phyloP scores from a whole-genome alignment of 2,113 vertebrate genomes.

The Eclectus roratus region DNA sequence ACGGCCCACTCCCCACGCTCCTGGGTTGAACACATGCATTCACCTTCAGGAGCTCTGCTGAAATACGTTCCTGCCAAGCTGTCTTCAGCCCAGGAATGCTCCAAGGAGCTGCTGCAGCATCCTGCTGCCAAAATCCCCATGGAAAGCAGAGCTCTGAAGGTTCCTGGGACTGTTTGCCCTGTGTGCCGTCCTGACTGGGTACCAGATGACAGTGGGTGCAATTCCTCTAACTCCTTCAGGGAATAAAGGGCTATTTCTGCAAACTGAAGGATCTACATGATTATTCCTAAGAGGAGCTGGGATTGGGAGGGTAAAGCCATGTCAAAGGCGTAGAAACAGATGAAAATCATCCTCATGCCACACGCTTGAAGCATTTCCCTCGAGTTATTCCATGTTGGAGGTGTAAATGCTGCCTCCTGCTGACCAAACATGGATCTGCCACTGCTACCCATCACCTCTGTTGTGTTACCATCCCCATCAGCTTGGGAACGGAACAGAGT shows the following conservation, averaged over 20 bases:
- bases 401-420: conserved; percentile 24
- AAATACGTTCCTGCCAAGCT: not conserved
- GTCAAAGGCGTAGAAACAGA: not conserved
- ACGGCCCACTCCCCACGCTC: fast-evolving
- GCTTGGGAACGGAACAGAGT: not conserved
- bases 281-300: not conserved
- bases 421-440: not conserved
- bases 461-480: fast-evolving
- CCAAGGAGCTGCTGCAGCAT: not conserved
- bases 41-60: not conserved
- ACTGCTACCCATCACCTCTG: not conserved
- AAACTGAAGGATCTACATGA: not conserved
- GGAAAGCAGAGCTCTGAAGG: not conserved
- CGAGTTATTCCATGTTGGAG: not conserved
- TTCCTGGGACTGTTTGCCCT: not conserved
- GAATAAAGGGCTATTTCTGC: conserved; percentile 5
- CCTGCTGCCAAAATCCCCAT: not conserved
- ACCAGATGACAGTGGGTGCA: not conserved
- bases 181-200: not conserved
- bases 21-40: fast-evolving
- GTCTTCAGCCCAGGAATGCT: not conserved
- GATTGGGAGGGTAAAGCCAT: not conserved
- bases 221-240: not conserved
- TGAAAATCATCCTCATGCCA: not conserved
- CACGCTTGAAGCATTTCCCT: fast-evolving